phyloP scores from a whole-genome alignment of 1,140 invertebrate species.

The Ooceraea biroi region DNA sequence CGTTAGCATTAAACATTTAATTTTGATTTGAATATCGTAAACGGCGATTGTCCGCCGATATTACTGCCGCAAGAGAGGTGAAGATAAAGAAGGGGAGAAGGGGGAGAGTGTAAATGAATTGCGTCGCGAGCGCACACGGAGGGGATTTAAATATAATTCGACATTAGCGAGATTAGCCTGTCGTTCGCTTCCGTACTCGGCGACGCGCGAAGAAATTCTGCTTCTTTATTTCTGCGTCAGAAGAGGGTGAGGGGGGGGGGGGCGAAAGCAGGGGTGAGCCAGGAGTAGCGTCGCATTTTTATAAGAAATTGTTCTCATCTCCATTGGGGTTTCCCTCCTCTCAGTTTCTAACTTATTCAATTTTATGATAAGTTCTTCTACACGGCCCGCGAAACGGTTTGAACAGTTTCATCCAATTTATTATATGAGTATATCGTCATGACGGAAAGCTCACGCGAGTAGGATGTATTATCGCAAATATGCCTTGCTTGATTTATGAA shows the following conservation, averaged over 20 bases:
- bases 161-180: conserved; percentile 4
- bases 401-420: not conserved
- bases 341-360: conserved; percentile 2
- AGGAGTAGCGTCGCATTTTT: not conserved
- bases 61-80: too few species aligned
- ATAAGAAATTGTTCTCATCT: conserved; percentile 10
- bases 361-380: conserved; percentile 2
- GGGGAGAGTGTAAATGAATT: too few species aligned
- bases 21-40: not conserved
- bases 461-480: not conserved
- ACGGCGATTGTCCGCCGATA: too few species aligned
- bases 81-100: too few species aligned
- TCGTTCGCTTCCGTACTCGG: not conserved
- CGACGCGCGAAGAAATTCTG: not conserved
- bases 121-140: not conserved
- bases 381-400: not conserved
- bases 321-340: too few species aligned
- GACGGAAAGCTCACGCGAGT: not conserved
- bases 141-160: not conserved
- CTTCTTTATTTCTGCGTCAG: not conserved
- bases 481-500: not conserved
- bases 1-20: not conserved
- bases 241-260: too few species aligned
- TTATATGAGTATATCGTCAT: not conserved
- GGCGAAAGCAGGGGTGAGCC: too few species aligned